These are phyloP conservation scores for Balaenoptera acutorostrata DNA, from an alignment of 2,113 vertebrate genomes.

Conservation along the genomic window DNA sequence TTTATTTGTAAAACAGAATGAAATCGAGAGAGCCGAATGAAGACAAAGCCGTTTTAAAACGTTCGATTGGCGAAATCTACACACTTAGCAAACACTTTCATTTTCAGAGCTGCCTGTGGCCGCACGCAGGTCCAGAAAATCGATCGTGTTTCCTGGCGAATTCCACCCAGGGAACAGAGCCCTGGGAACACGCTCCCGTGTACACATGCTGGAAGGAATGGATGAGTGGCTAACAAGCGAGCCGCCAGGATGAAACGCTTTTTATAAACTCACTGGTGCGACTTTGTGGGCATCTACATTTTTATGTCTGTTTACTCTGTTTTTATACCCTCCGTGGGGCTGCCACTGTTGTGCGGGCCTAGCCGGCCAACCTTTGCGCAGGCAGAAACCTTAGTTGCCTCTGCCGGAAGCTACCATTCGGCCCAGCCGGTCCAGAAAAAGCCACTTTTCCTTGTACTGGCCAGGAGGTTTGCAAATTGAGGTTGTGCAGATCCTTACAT, in stretches of 20 bases:
- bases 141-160: background rate
- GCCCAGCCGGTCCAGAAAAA: background rate
- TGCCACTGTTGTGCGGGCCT: background rate
- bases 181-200: fast-evolving
- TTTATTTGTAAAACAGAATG: slow-evolving; percentile 31
- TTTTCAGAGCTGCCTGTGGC: slow-evolving; percentile 31
- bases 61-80: background rate
- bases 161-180: background rate
- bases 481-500: background rate
- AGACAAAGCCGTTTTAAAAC: slow-evolving; percentile 3
- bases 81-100: slow-evolving; percentile 6
- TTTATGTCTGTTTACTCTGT: background rate
- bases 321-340: background rate
- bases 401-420: background rate
- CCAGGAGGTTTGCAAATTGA: background rate
- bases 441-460: background rate
- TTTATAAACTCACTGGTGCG: background rate
- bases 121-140: background rate
- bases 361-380: too few species aligned
- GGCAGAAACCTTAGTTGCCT: background rate
- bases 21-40: background rate
- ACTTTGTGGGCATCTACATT: background rate
- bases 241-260: background rate
- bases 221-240: background rate
- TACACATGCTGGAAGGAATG: background rate